A percentile compares a stretch with the other conserved stretches of the same genome.
Conservation (phyloP, 2,888 invertebrate genomes). For the Macrophya alboannulata region DNA sequence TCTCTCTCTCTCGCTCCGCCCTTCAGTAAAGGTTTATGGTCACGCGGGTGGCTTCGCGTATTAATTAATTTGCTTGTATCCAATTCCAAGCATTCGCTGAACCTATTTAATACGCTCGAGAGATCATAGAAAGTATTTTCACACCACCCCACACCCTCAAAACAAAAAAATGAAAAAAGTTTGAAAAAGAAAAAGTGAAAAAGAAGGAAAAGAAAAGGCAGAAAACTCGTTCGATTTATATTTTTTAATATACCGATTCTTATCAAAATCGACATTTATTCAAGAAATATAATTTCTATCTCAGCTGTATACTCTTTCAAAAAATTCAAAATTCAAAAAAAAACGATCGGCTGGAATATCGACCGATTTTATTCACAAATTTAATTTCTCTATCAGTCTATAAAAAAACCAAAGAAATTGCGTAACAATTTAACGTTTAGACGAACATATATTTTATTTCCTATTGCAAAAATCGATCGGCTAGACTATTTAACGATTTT, state of each 20-base stretch:
- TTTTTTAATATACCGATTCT: no score
- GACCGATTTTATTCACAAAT: no score
- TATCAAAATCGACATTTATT: no score
- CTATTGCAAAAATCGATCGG: neutral
- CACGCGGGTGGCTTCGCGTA: conserved; percentile 47
- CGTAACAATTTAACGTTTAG: no score
- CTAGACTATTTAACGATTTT: no score
- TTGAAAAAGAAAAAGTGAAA: neutral
- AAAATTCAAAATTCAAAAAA: no score
- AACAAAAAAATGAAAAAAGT: neutral
- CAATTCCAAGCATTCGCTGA: conserved; percentile 45
- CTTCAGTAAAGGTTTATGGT: conserved; percentile 43
- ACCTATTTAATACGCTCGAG: conserved; percentile 44
- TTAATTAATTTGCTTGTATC: conserved; percentile 54
- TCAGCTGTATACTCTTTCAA: no score
- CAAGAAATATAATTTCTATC: no score
- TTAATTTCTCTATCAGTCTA: no score
- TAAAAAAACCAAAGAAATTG: no score
- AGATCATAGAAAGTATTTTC: conserved; percentile 53
- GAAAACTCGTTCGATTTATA: no score
- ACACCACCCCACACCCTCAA: conserved; percentile 7
- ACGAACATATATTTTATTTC: neutral
- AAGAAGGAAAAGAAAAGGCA: neutral
- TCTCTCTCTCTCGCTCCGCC: neutral
- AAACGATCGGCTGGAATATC: no score